These are phyloP conservation scores for Triplophysa bombifrons DNA, from an alignment of 2,797 vertebrate species.

Conservation along the genomic window DNA sequence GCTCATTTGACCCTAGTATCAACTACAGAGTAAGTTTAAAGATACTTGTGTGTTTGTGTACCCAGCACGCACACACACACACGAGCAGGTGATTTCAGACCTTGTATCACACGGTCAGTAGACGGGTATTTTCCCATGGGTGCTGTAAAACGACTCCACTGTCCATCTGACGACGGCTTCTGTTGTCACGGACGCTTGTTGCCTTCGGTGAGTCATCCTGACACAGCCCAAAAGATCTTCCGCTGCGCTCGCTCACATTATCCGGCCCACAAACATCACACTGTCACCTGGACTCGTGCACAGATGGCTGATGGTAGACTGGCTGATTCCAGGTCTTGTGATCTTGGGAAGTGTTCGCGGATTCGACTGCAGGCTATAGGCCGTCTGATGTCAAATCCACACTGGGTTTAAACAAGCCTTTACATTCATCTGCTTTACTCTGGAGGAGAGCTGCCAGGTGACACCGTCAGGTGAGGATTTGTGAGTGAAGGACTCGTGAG, in stretches of 20 bases:
- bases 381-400: background rate
- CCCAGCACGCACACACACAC: background rate
- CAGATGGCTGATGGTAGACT: constrained; percentile 21
- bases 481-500: constrained; percentile 35
- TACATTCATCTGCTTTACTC: constrained; percentile 9
- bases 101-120: background rate
- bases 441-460: constrained; percentile 6
- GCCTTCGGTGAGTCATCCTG: constrained; percentile 28
- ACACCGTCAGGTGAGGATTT: constrained; percentile 30
- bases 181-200: constrained; percentile 3
- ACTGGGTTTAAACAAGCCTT: constrained; percentile 11
- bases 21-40: background rate
- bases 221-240: constrained; percentile 25
- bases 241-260: constrained; percentile 19
- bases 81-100: background rate
- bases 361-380: constrained; percentile 2
- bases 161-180: constrained; percentile 16
- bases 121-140: constrained; percentile 28
- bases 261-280: constrained; percentile 2
- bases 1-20: background rate
- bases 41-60: background rate
- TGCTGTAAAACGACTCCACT: constrained; percentile 33
- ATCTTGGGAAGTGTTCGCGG: constrained; percentile 26
- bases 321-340: constrained; percentile 16
- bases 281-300: constrained; percentile 3